phyloP scores from a whole-genome alignment of 1,140 invertebrate species.

The Pectinophora gossypiella region DNA sequence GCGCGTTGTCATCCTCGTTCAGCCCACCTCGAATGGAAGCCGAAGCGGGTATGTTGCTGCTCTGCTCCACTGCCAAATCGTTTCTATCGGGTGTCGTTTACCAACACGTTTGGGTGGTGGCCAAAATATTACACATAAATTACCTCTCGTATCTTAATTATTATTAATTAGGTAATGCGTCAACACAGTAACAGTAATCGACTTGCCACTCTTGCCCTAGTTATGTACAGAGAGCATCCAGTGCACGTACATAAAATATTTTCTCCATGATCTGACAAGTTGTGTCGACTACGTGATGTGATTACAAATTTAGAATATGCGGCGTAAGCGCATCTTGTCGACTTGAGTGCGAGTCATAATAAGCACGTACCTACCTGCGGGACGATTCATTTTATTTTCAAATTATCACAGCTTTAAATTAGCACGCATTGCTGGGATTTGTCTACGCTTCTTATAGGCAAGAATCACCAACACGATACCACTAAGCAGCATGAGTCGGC shows the following conservation, averaged over 20 bases:
- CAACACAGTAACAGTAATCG: background rate
- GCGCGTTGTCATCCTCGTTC: background rate
- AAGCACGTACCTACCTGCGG: background rate
- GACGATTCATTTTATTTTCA: too few species aligned
- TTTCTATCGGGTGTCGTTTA: conserved; percentile 21
- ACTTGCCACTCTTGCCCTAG: background rate
- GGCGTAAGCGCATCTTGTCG: background rate
- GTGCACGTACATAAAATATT: background rate
- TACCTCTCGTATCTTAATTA: conserved; percentile 16
- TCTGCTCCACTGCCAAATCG: conserved; percentile 14
- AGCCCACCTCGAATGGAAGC: background rate
- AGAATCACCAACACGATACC: too few species aligned
- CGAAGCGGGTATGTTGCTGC: background rate
- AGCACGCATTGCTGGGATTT: too few species aligned
- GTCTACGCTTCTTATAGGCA: too few species aligned
- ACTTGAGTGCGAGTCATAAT: background rate
- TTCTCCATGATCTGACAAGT: background rate
- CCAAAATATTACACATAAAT: conserved; percentile 17
- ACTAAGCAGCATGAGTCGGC: conserved; percentile 14
- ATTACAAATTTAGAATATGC: background rate
- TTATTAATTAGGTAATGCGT: background rate
- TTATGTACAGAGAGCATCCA: background rate
- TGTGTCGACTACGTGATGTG: background rate
- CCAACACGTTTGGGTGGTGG: conserved; percentile 11
- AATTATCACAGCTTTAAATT: too few species aligned